Evolutionary conservation across 2,797 vertebrate genomes (phyloP), one percentile per base, ranked within the genome.

Genomic region (Phalanger gymnotis): DNA sequence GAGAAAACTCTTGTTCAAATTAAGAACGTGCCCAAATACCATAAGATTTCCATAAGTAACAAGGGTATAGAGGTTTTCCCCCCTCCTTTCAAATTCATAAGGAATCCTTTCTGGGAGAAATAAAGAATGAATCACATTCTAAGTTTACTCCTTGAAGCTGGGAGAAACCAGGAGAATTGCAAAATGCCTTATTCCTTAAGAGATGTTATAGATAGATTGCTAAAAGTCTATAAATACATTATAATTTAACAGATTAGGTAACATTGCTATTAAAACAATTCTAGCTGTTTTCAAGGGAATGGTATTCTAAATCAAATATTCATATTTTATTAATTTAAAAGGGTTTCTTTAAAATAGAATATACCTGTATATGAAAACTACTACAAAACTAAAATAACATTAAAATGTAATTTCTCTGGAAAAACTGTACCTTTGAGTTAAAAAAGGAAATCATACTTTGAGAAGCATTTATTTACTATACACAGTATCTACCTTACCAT

Each of bases 391-490:
- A 93, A 95, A 92, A 56, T 54, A 55, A 47, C 25, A 92, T 47
- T 94, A 55, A 93, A 97, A 96, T 95, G 34, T n/a, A 94, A 96
- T 90, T 93, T 93, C n/a, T 40, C 27, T 73, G 11, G 40, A 81
- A 81, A 81, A 95, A 89, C 47, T 95, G 92, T 96, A 89, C 57
- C 96, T 95, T 53, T 95, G 90, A 92, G 66, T 87, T 95, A 94
- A 73, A 73, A 11, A 73, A 94, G 93, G 52, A 56, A 51, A 89
- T 93, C 25, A 47, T 47, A 81, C 3, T 47, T 81, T 81, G 40
- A 47, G 3, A 81, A 81, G 73, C 40, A 47, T 47, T 81, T 81
- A 81, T 47, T 47, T 81, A 81, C 40, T 47, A 47, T 10, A 10
- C 27, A 40, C 9, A 11, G 73, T 66, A 47, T 47, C 40, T 81